These are phyloP conservation scores for Eretmocerus hayati DNA, from an alignment of 2,888 invertebrate genomes.

Conservation along the genomic window DNA sequence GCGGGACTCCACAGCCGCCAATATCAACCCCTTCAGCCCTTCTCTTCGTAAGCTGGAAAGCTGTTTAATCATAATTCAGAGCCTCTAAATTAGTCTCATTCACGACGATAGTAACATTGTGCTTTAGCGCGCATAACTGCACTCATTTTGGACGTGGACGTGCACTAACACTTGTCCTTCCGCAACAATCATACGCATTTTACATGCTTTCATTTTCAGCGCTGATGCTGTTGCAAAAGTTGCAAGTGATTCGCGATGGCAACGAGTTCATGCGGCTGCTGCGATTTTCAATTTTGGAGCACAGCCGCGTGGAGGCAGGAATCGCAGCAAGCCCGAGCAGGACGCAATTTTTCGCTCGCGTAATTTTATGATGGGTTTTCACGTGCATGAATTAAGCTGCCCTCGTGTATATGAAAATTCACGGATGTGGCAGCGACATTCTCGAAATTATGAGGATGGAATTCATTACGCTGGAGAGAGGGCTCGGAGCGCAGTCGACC, in stretches of 20 bases:
- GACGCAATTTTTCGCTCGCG: slow-evolving; percentile 5
- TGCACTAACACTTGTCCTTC: neutral
- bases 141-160: neutral
- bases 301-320: neutral
- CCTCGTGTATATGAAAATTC: neutral
- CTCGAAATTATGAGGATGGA: no score
- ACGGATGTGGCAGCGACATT: no score
- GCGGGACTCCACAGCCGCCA: no score
- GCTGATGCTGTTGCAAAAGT: neutral
- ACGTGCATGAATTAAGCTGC: neutral
- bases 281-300: slow-evolving; percentile 5
- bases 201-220: neutral
- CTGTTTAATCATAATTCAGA: slow-evolving; percentile 34
- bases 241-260: neutral
- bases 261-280: neutral
- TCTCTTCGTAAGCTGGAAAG: slow-evolving; percentile 21
- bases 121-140: neutral
- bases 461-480: no score
- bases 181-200: neutral
- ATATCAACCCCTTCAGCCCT: no score
- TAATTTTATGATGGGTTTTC: slow-evolving; percentile 4
- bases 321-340: neutral
- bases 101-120: slow-evolving; percentile 17
- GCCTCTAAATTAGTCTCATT: slow-evolving; percentile 32
- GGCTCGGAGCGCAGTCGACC: no score